Conservation (phyloP, 1,140 invertebrate genomes). For the Oedothorax gibbosus region DNA sequence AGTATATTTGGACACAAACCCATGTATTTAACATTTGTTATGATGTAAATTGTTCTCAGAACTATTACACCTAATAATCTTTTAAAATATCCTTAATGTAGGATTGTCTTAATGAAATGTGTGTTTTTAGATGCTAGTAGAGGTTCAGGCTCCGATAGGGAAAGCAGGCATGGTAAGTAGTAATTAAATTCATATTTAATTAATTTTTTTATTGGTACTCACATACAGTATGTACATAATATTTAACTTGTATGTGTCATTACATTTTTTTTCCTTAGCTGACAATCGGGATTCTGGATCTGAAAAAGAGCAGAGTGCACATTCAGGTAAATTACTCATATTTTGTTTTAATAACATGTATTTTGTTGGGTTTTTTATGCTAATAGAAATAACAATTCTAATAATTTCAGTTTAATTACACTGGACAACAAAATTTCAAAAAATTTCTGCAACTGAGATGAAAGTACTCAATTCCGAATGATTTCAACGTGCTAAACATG, state of each 20-base stretch:
- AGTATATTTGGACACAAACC: too few species aligned
- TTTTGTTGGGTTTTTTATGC: too few species aligned
- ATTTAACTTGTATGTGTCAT: background rate
- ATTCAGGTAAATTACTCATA: conserved; percentile 14
- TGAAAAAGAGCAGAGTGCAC: conserved; percentile 38
- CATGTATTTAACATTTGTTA: too few species aligned
- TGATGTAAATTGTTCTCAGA: too few species aligned
- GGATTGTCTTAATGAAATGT: background rate
- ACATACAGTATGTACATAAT: background rate
- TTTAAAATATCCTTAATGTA: background rate
- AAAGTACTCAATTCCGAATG: too few species aligned
- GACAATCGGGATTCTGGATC: conserved; percentile 23
- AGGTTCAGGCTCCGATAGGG: conserved; percentile 22
- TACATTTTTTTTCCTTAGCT: conserved; percentile 8
- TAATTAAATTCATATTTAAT: background rate
- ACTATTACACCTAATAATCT: too few species aligned
- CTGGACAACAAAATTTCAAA: too few species aligned
- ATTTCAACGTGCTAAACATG: too few species aligned
- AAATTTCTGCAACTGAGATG: too few species aligned
- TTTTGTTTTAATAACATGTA: too few species aligned
- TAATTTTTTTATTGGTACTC: background rate
- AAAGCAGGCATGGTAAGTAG: background rate
- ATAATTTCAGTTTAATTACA: too few species aligned
- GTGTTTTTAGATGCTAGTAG: conserved; percentile 7
- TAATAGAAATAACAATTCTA: too few species aligned